Evolutionary conservation across 2,797 vertebrate genomes (phyloP), one percentile per base, ranked within the genome.

Genomic region (Notolepis coatsorum): DNA sequence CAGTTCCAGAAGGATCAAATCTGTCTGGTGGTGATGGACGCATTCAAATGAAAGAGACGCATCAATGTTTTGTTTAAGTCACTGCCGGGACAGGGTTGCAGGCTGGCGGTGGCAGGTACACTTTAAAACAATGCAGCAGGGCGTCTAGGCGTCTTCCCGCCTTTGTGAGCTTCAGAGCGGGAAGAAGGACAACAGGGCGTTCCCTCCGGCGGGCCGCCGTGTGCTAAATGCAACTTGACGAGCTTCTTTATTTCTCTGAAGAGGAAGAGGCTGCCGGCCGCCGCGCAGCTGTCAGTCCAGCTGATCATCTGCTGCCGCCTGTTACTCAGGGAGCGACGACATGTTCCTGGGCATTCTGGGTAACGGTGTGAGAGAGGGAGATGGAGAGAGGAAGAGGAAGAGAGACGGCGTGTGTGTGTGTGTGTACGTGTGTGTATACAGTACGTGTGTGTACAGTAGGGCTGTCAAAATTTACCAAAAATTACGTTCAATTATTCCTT

Each of bases 211-310:
- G n/a, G n/a, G n/a, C n/a, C 85, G 88, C 90, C 89, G 91, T 84
- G 87, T 21, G 0, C 91, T 93, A 94, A 95, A 95, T 93, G 92
- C 89, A 81, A 92, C 93, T 89, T 93, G 94, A 94, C 88, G 88
- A 94, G 88, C 91, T 89, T 93, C 95, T 95, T 91, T 94, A 95
- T 94, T 93, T 95, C 93, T 65, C 90, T 66, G 94, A 93, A 93
- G 93, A 92, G 90, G 93, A 92, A 90, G 93, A 94, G 93, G 94
- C 92, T 88, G 93, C 94, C 93, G 92, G 88, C 92, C 94, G 94
- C 94, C 90, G 94, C 90, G 92, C 90, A 94, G 91, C 94, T 94
- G 95, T 95, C 95, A 95, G 91, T 88, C 63, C 90, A 90, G 78
- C 86, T 91, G 84, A 92, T 91, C 91, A 84, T 89, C 92, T 92